A percentile compares a stretch with the other conserved stretches of the same genome.
phyloP scores from a whole-genome alignment of 2,888 invertebrate species.

The Agonopterix alstromeriana region DNA sequence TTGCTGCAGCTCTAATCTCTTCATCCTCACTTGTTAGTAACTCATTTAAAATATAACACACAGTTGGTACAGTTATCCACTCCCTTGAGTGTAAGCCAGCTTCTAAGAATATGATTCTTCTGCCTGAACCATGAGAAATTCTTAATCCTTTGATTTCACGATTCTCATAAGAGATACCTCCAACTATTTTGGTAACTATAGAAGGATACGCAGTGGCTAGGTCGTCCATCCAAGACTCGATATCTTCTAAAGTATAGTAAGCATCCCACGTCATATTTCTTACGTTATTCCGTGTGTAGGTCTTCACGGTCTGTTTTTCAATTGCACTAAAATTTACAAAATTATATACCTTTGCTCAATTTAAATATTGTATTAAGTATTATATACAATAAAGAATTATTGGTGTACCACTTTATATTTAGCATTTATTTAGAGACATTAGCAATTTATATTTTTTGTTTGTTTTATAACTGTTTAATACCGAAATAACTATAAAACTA shows the following conservation, averaged over 20 bases:
- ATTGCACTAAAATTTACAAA: constrained; percentile 51
- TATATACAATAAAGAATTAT: not conserved
- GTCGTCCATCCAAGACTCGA: constrained; percentile 75
- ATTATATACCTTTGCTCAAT: too few species aligned
- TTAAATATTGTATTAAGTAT: too few species aligned
- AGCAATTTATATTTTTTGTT: not conserved
- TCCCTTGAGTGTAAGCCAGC: constrained; percentile 84
- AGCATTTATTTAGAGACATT: not conserved
- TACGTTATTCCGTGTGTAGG: constrained; percentile 30
- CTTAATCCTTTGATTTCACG: constrained; percentile 65
- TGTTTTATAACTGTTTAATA: too few species aligned
- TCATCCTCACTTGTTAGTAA: constrained; percentile 73
- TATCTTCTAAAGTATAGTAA: constrained; percentile 78
- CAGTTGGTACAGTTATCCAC: constrained; percentile 82
- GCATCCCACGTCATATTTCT: constrained; percentile 71
- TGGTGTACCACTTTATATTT: not conserved
- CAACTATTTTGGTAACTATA: constrained; percentile 48
- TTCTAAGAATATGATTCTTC: constrained; percentile 50
- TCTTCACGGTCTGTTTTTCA: constrained; percentile 56
- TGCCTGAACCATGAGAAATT: constrained; percentile 50
- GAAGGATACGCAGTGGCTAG: constrained; percentile 59
- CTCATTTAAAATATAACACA: constrained; percentile 78
- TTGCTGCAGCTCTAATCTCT: constrained; percentile 59
- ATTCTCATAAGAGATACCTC: constrained; percentile 66
- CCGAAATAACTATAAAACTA: constrained; percentile 10